Conservation (phyloP, 1,140 invertebrate species). For the Drosophila lacteicornis region DNA sequence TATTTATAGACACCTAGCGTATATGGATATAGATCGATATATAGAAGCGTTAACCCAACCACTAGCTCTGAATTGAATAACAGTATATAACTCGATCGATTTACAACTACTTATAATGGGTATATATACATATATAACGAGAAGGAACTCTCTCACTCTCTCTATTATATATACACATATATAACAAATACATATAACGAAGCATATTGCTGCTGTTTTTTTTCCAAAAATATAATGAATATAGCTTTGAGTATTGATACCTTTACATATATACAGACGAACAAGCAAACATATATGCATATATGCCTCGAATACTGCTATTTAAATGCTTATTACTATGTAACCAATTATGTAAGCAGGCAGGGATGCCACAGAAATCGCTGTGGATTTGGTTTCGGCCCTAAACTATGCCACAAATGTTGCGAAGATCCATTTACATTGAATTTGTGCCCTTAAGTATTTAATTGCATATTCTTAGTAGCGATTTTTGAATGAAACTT, state of each 20-base stretch:
- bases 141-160: not conserved
- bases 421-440: not conserved
- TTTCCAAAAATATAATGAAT: slow-evolving; percentile 13
- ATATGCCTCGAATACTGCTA: slow-evolving; percentile 10
- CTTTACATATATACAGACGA: slow-evolving; percentile 18
- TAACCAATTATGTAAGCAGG: slow-evolving; percentile 6
- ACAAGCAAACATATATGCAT: not conserved
- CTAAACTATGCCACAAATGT: not conserved
- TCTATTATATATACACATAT: slow-evolving; percentile 9
- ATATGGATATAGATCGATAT: slow-evolving; percentile 38
- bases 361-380: slow-evolving; percentile 7
- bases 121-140: slow-evolving; percentile 30
- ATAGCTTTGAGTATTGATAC: slow-evolving; percentile 30
- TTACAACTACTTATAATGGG: slow-evolving; percentile 38
- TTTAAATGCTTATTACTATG: slow-evolving; percentile 26
- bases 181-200: slow-evolving; percentile 15
- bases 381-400: not conserved
- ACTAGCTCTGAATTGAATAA: slow-evolving; percentile 52
- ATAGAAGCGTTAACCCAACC: slow-evolving; percentile 37
- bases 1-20: slow-evolving; percentile 40
- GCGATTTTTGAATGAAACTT: not conserved
- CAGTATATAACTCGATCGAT: slow-evolving; percentile 50
- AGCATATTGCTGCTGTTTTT: slow-evolving; percentile 46
- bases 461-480: not conserved
- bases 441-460: not conserved